Conservation (phyloP, 2,888 invertebrate species). For the Epiperipatus broadwayi region DNA sequence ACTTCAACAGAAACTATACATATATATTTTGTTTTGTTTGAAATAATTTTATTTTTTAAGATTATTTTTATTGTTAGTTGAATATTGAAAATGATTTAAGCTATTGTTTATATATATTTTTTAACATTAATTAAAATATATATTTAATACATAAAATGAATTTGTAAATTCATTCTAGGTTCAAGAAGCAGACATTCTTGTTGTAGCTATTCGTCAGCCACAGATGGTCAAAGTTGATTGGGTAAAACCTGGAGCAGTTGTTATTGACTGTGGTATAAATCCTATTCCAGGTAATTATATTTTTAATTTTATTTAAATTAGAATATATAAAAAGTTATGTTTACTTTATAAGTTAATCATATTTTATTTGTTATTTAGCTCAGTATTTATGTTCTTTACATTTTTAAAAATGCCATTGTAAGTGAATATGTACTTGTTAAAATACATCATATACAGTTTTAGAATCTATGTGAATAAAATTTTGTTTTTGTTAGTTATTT, state of each 20-base stretch:
- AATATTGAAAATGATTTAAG: not conserved
- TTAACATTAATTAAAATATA: not conserved
- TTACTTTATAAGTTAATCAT: no score
- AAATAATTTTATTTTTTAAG: not conserved
- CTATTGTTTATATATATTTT: not conserved
- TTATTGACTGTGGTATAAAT: constrained; percentile 97
- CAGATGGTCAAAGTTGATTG: constrained; percentile 80
- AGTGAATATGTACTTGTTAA: no score
- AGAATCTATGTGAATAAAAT: no score
- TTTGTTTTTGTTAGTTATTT: no score
- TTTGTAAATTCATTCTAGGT: not conserved
- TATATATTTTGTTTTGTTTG: not conserved
- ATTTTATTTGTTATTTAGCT: no score
- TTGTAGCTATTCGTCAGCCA: constrained; percentile 81
- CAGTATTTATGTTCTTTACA: no score
- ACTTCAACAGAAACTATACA: no score
- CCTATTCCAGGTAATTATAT: constrained; percentile 46
- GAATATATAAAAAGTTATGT: no score
- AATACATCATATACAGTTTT: no score
- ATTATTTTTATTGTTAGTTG: not conserved
- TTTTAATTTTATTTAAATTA: not conserved
- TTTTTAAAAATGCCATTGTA: no score
- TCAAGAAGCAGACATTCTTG: constrained; percentile 65
- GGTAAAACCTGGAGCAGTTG: constrained; percentile 93
- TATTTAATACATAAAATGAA: not conserved